phyloP scores from a whole-genome alignment of 1,140 invertebrate genomes.

The Portunus trituberculatus region DNA sequence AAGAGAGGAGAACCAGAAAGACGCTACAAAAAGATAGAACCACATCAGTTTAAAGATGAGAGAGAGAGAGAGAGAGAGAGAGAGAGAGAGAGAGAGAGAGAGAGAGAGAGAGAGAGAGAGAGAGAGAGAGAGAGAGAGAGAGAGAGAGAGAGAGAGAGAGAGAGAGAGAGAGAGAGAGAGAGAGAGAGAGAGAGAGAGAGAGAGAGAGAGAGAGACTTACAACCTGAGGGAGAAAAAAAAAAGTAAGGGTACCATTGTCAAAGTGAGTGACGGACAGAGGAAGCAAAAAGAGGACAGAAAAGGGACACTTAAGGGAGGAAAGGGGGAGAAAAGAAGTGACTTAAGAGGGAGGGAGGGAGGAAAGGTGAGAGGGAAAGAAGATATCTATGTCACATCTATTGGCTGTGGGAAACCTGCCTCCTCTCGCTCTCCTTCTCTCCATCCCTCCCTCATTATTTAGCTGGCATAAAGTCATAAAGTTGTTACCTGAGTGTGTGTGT shows the following conservation, averaged over 20 bases:
- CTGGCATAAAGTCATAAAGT: slow-evolving; percentile 6
- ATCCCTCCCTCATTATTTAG: not conserved
- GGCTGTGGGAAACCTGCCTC: not conserved
- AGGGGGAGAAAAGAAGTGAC: slow-evolving; percentile 10
- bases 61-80: too few species aligned
- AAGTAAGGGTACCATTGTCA: not conserved
- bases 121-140: slow-evolving; percentile 40
- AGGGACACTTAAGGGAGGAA: slow-evolving; percentile 2
- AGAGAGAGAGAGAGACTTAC: slow-evolving; percentile 30
- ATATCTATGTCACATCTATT: slow-evolving; percentile 24
- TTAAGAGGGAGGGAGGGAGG: slow-evolving; percentile 5
- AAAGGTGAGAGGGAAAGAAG: not conserved
- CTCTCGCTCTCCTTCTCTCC: not conserved
- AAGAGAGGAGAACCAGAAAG: not conserved
- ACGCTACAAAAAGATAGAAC: not conserved
- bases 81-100: slow-evolving; percentile 35
- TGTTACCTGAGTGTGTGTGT: not conserved
- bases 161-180: slow-evolving; percentile 31
- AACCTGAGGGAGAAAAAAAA: not conserved
- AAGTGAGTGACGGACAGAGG: not conserved
- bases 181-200: slow-evolving; percentile 35
- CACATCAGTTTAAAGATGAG: not conserved
- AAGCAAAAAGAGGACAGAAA: not conserved
- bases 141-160: slow-evolving; percentile 55
- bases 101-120: slow-evolving; percentile 43